These are phyloP conservation scores for Tricholauxania praeusta DNA, from an alignment of 2,888 invertebrate species.

Conservation along the genomic window DNA sequence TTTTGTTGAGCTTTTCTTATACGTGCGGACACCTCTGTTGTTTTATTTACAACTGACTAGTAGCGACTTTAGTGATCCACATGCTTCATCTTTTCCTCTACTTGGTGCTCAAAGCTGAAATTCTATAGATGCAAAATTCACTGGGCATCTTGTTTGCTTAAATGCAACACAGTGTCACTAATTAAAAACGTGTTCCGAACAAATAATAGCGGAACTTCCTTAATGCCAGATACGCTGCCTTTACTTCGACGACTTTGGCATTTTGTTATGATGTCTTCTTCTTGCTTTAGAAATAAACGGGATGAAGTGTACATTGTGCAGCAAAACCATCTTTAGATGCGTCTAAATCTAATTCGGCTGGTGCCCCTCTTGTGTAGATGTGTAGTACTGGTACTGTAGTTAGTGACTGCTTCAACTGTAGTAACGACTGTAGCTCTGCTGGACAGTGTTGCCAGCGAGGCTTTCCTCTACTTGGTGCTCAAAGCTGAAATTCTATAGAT, in stretches of 20 bases:
- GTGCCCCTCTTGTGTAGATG: slow-evolving; percentile 33
- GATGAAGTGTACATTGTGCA: slow-evolving; percentile 29
- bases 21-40: not conserved
- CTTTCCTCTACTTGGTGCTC: too few species aligned
- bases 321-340: slow-evolving; percentile 42
- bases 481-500: too few species aligned
- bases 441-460: too few species aligned
- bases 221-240: slow-evolving; percentile 48
- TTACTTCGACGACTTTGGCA: slow-evolving; percentile 43
- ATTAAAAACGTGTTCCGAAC: slow-evolving; percentile 38
- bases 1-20: slow-evolving; percentile 35
- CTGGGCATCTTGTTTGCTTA: slow-evolving; percentile 36
- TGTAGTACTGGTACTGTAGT: slow-evolving; percentile 31
- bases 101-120: slow-evolving; percentile 29
- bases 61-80: slow-evolving; percentile 34
- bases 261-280: slow-evolving; percentile 18
- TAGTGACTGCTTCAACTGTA: slow-evolving; percentile 6
- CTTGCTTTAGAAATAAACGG: slow-evolving; percentile 26
- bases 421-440: not conserved
- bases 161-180: slow-evolving; percentile 41
- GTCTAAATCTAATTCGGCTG: slow-evolving; percentile 44
- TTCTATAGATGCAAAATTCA: slow-evolving; percentile 41
- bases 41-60: slow-evolving; percentile 12
- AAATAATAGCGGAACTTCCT: slow-evolving; percentile 51
- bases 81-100: slow-evolving; percentile 23